Base-by-base conservation (phyloP, 2,113 vertebrate genomes). In the Lepus americanus region DNA sequence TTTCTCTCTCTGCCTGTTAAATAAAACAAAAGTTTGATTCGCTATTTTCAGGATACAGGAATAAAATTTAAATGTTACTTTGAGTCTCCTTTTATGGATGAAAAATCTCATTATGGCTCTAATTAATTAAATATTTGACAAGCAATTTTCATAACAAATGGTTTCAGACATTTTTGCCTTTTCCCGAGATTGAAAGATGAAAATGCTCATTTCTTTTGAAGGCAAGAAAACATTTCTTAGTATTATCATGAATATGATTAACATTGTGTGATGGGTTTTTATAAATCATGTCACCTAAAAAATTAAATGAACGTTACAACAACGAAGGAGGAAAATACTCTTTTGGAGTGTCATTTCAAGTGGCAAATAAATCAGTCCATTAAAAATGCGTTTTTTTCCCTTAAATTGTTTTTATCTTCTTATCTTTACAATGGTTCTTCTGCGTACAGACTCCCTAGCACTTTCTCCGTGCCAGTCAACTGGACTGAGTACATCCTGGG, bases 231-330 rank as follows among this genome's bases (percentile, higher is more conserved):
- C n/a, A 74, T 74, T 95, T 95, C 61, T 93, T 94, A 29, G 70
- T 92, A 69, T 88, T 79, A 90, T 85, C 10, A 7, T 51, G 95
- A 90, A 72, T 85, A 83, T 94, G 78, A 90, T 82, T 87, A 95
- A 95, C 27, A 80, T 17, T 70, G 39, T 64, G 31, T 81, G 69
- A 61, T 74, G 19, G n/a, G 66, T 69, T 85, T 89, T 97, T 95
- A 94, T 74, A 94, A 96, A 96, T 85, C 69, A 61, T 51, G 44
- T 92, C 44, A 94, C 49, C 79, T 96, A 88, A 90, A 96, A 91
- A 95, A 82, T 89, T 72, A 90, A 92, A 64, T 79, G 86, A 92
- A 66, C 20, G 44, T 89, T 69, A 92, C 39, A n/a, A 79, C 27
- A 72, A 61, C 83, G 66, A 90, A 77, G 49, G 67, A 89, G 63